phyloP scores from a whole-genome alignment of 2,113 vertebrate genomes.

The Meleagris gallopavo region DNA sequence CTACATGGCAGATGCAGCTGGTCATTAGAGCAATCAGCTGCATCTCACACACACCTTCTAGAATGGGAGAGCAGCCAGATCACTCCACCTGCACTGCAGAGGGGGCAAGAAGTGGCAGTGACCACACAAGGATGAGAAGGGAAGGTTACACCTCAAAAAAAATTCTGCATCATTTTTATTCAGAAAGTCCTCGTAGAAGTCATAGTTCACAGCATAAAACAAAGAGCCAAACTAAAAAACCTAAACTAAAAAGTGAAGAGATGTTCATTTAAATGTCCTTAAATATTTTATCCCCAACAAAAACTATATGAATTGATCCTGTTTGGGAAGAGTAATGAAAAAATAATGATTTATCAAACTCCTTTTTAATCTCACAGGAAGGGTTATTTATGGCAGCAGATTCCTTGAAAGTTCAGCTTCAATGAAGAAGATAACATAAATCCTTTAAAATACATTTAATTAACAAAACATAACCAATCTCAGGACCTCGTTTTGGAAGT shows the following conservation, averaged over 20 bases:
- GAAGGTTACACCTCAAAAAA: not conserved
- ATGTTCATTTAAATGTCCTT: slow-evolving; percentile 41
- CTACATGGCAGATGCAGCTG: not conserved
- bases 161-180: not conserved
- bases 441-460: slow-evolving; percentile 75
- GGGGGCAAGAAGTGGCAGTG: not conserved
- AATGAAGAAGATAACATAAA: slow-evolving; percentile 72
- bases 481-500: slow-evolving; percentile 72
- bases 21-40: rapidly evolving
- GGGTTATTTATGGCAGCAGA: slow-evolving; percentile 61
- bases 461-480: slow-evolving; percentile 37
- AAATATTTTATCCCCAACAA: not conserved
- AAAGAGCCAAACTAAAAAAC: not conserved
- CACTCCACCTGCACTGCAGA: not conserved
- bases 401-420: slow-evolving; percentile 69
- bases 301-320: slow-evolving; percentile 57
- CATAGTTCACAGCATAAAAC: not conserved
- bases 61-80: not conserved
- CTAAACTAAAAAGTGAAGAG: slow-evolving; percentile 47
- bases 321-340: slow-evolving; percentile 45
- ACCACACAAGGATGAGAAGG: not conserved
- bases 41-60: not conserved
- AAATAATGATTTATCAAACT: slow-evolving; percentile 63
- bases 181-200: not conserved
- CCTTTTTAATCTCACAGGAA: slow-evolving; percentile 50